Percentiles rank a stretch among this genome's conserved stretches.
Conservation (phyloP, 2,797 vertebrate genomes). For the Poecilia velifera region DNA sequence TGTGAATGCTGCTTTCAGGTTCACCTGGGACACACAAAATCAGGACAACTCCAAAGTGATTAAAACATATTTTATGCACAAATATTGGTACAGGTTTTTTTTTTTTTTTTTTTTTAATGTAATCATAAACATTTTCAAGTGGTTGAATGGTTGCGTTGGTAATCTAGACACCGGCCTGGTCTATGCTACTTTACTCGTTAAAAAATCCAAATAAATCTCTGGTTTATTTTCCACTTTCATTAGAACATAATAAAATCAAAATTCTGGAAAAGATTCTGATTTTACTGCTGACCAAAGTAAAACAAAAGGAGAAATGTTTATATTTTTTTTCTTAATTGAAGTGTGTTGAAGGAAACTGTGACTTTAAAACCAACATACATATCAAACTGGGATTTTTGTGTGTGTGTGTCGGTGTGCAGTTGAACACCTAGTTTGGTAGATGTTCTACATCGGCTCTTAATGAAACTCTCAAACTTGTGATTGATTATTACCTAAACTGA, state of each 20-base stretch:
- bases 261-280: background rate
- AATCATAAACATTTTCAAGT: background rate
- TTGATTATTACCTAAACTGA: background rate
- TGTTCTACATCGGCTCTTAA: background rate
- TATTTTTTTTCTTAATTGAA: too few relatives aligned
- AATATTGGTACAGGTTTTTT: background rate
- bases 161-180: background rate
- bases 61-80: background rate
- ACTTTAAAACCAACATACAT: background rate
- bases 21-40: background rate
- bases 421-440: background rate
- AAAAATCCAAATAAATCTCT: background rate
- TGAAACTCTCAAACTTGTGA: background rate
- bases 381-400: background rate
- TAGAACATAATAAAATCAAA: background rate
- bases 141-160: background rate
- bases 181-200: background rate
- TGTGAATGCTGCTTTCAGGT: background rate
- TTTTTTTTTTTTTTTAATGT: background rate
- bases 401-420: background rate
- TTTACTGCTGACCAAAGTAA: too few relatives aligned
- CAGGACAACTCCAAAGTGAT: background rate
- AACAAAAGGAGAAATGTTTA: too few relatives aligned
- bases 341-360: background rate
- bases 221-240: background rate